Evolutionary conservation across 2,113 vertebrate species (phyloP).

Genomic region (Etheostoma cragini): DNA sequence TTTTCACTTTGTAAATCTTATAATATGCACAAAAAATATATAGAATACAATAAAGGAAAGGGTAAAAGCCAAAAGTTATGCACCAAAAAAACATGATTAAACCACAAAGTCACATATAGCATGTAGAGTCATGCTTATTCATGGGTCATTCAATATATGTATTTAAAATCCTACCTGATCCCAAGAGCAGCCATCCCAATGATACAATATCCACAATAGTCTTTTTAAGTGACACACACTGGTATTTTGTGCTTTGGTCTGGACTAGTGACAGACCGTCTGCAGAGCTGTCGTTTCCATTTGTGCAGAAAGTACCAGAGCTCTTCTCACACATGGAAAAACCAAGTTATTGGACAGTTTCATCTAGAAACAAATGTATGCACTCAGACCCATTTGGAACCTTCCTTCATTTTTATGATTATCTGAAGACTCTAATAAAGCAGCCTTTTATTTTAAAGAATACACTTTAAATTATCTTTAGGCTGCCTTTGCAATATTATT

Average conservation of each 20-base stretch:
- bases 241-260: not conserved
- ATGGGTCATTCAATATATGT: not conserved
- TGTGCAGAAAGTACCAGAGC: conserved; percentile 24
- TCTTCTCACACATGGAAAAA: conserved; percentile 7
- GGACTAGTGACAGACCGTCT: not conserved
- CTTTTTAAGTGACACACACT: not conserved
- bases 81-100: not conserved
- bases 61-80: too few species aligned
- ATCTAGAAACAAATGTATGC: not conserved
- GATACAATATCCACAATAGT: not conserved
- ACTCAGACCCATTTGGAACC: not conserved
- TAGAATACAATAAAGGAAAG: too few species aligned
- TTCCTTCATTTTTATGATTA: not conserved
- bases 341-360: not conserved
- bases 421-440: not conserved
- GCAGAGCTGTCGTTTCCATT: conserved; percentile 22
- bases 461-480: not conserved
- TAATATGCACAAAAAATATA: too few species aligned
- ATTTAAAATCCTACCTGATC: not conserved
- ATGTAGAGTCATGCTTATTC: too few species aligned
- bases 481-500: not conserved
- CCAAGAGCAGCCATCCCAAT: not conserved
- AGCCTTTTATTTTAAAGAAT: not conserved
- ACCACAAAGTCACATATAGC: not conserved
- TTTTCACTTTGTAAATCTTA: too few species aligned